Base-by-base conservation (phyloP, 1,140 invertebrate species). In the Hydropsyche tenuis region DNA sequence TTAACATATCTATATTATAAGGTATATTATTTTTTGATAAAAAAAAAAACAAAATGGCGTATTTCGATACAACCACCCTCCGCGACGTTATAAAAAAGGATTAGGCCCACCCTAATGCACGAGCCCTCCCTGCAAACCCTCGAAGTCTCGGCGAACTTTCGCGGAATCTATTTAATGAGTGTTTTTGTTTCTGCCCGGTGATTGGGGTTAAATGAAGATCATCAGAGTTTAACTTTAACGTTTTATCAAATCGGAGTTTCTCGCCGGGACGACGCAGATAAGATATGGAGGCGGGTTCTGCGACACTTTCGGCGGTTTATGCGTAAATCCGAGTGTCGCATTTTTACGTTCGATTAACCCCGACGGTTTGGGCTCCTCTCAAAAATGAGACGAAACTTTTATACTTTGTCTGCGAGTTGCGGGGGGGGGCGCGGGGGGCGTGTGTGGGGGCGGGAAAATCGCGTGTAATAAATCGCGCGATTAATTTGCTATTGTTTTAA, bases 161-260 rank as follows among this genome's bases (percentile, higher is more conserved):
- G 69, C 30, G 60, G 75, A 73, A 76, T 76, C 72, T 76, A 76
- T 76, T 76, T 76, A 76, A 76, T 73, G 72, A 73, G 75, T 76
- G 75, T 76, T 76, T 76, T 76, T 76, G 75, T 76, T 76, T 76
- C 75, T 30, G 43, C 62, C 66, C 72, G 71, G 75, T 73, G 75
- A 76, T 76, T 73, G 75, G 71, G 75, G 75, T 76, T 76, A 76
- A 76, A 76, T 76, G 72, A 73, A 76, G 75, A 76, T 71, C 75
- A 68, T 76, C 66, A 73, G 68, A 71, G 72, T 73, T 73, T 63
- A 70, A 76, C 71, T 73, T 76, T 75, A 43, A 43, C 63, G 30
- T 65, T 65, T 68, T 68, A 68, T 68, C 65, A 68, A 68, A 68
- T 48, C 25, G 65, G 45, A 30, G 65, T 51, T 45, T 51, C 46